phyloP scores from a whole-genome alignment of 2,888 invertebrate species.

The Aphelenchoides bicaudatus region DNA sequence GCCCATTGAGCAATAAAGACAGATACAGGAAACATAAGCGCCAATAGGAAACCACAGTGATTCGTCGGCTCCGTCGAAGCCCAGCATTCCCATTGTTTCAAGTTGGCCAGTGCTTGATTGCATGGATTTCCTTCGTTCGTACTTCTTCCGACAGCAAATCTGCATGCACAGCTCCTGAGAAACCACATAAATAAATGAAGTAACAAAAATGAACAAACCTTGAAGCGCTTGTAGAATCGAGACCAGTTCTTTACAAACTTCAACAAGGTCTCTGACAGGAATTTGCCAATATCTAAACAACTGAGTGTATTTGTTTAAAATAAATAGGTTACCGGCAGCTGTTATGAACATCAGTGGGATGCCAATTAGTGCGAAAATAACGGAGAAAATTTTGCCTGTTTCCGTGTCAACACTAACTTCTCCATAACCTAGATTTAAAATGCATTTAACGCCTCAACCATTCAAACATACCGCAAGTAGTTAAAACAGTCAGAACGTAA shows the following conservation, averaged over 20 bases:
- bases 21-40: conserved; percentile 60
- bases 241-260: conserved; percentile 58
- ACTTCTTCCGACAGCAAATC: conserved; percentile 46
- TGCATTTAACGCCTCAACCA: conserved; percentile 17
- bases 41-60: conserved; percentile 61
- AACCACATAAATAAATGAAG: conserved; percentile 3
- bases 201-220: conserved; percentile 36
- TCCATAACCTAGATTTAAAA: conserved; percentile 52
- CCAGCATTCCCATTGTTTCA: conserved; percentile 49
- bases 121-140: conserved; percentile 53
- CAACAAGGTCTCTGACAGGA: conserved; percentile 60
- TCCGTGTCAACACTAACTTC: conserved; percentile 61
- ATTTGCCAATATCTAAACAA: conserved; percentile 61
- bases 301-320: no score
- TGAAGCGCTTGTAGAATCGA: conserved; percentile 44
- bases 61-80: conserved; percentile 54
- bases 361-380: conserved; percentile 59
- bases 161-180: conserved; percentile 37
- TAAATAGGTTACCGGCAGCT: no score
- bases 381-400: conserved; percentile 59
- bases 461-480: conserved; percentile 58
- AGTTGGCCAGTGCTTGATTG: conserved; percentile 51
- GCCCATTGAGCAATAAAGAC: conserved; percentile 60
- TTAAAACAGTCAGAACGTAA: conserved; percentile 60
- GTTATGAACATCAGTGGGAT: conserved; percentile 61